phyloP scores from a whole-genome alignment of 1,140 invertebrate species.

The Laodelphax striatellus region DNA sequence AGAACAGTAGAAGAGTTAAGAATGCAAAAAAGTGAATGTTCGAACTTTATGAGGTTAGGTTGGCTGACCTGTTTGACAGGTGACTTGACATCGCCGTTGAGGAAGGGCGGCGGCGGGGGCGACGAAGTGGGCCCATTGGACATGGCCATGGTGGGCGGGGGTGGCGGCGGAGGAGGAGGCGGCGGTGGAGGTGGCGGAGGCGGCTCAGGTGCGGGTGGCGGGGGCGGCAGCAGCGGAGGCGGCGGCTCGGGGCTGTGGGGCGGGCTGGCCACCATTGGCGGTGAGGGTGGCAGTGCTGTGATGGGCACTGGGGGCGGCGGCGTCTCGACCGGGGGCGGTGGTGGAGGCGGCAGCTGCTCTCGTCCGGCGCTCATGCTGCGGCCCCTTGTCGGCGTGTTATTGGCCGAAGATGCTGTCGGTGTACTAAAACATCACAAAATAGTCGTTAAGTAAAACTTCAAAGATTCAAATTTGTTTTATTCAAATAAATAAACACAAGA shows the following conservation, averaged over 20 bases:
- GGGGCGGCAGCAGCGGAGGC: slow-evolving; percentile 44
- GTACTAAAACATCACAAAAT: slow-evolving; percentile 32
- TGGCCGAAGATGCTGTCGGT: slow-evolving; percentile 48
- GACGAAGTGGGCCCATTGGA: slow-evolving; percentile 34
- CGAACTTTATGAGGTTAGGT: too few relatives aligned
- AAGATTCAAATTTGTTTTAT: not conserved
- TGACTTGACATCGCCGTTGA: slow-evolving; percentile 43
- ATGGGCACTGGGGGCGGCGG: slow-evolving; percentile 30
- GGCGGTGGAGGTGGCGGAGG: slow-evolving; percentile 44
- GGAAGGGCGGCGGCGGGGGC: slow-evolving; percentile 39
- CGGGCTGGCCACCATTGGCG: slow-evolving; percentile 26
- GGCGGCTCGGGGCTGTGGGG: slow-evolving; percentile 26
- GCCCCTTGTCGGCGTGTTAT: slow-evolving; percentile 53
- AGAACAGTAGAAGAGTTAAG: too few relatives aligned
- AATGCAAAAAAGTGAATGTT: too few relatives aligned
- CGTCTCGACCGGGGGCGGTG: slow-evolving; percentile 52
- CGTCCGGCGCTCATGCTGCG: slow-evolving; percentile 51
- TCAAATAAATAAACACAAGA: too few relatives aligned
- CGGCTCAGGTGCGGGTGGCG: slow-evolving; percentile 47
- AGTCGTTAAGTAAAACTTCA: not conserved
- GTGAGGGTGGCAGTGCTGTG: slow-evolving; percentile 8
- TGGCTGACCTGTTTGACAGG: slow-evolving; percentile 24
- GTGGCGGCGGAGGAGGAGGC: slow-evolving; percentile 48
- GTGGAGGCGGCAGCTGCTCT: slow-evolving; percentile 75
- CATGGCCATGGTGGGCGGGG: slow-evolving; percentile 46